Evolutionary conservation across 2,113 vertebrate species (phyloP).

Genomic region (Macheiramphus alcinus): DNA sequence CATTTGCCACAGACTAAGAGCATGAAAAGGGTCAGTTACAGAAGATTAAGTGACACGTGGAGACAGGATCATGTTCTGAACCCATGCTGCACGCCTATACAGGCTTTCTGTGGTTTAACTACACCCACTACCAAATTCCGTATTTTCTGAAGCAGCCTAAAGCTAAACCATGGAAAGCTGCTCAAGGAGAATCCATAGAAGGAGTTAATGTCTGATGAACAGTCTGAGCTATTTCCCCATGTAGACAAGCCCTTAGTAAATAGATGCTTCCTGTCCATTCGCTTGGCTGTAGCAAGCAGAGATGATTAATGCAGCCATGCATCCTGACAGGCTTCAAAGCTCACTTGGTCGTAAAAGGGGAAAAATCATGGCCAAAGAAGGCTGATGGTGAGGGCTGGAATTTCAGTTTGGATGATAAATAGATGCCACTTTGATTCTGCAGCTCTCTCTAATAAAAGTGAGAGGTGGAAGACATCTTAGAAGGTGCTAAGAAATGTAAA

Average conservation of each 20-base stretch:
- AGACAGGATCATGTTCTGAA: neutral
- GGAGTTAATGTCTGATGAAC: constrained; percentile 21
- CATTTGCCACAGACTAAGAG: neutral
- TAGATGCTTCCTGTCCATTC: constrained; percentile 28
- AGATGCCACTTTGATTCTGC: constrained; percentile 16
- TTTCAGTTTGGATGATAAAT: neutral
- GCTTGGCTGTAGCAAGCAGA: neutral
- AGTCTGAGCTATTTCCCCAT: neutral
- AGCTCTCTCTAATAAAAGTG: neutral
- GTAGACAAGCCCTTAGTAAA: constrained; percentile 24
- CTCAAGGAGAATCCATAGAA: neutral
- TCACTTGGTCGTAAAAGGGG: neutral
- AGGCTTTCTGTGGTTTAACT: neutral
- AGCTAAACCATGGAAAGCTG: neutral
- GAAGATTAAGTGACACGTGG: neutral
- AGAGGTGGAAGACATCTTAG: constrained; percentile 4
- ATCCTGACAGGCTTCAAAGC: neutral
- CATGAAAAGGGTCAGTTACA: neutral
- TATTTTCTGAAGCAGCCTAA: neutral
- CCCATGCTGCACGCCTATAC: neutral
- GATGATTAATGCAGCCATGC: constrained; percentile 32
- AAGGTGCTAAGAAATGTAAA: constrained; percentile 37
- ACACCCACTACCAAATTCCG: neutral
- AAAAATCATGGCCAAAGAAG: constrained; percentile 19
- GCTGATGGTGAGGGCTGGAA: neutral